A percentile compares a stretch with the other conserved stretches of the same genome.
phyloP scores from a whole-genome alignment of 2,888 invertebrate species.

The Thera britannica region DNA sequence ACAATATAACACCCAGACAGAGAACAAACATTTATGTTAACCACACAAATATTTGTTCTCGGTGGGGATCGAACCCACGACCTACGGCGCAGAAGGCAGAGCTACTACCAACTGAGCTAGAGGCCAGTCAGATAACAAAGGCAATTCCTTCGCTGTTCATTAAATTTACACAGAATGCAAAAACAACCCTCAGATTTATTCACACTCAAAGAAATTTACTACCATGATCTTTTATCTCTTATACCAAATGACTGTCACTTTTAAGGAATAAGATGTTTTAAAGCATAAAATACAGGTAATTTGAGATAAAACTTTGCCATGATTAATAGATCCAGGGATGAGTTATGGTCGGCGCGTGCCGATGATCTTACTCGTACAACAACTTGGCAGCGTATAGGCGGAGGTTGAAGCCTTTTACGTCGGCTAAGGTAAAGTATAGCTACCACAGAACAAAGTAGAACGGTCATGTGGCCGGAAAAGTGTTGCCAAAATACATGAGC shows the following conservation, averaged over 20 bases:
- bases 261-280: neutral
- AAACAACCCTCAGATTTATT: neutral
- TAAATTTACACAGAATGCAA: neutral
- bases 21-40: too few species aligned
- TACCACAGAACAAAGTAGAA: too few species aligned
- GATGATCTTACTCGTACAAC: constrained; percentile 46
- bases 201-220: neutral
- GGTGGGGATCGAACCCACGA: too few species aligned
- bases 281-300: constrained; percentile 22
- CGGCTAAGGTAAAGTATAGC: too few species aligned
- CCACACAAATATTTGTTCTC: too few species aligned
- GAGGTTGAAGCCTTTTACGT: constrained; percentile 7
- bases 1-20: too few species aligned
- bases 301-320: constrained; percentile 29
- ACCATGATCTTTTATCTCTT: neutral
- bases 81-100: too few species aligned
- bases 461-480: too few species aligned
- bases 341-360: constrained; percentile 48
- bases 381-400: constrained; percentile 26
- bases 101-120: too few species aligned
- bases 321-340: constrained; percentile 50
- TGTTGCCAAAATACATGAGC: too few species aligned
- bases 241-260: constrained; percentile 3
- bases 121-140: too few species aligned
- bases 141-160: too few species aligned